Base-by-base conservation (phyloP, 2,888 invertebrate species). In the Stenichneumon culpator region DNA sequence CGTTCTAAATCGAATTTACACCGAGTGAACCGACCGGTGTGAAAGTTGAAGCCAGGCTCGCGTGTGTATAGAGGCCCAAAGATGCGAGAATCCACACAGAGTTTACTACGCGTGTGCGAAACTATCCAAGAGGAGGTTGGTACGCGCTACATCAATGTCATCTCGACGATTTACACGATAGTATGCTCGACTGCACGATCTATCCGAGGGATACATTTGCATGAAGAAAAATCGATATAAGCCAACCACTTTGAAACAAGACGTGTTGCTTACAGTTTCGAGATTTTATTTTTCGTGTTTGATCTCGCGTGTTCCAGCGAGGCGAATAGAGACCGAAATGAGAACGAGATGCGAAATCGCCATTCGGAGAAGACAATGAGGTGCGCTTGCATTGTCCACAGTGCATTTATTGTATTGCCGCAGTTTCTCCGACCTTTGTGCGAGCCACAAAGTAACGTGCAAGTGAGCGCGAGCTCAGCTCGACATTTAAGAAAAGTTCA, bases 1-100 rank as follows among this genome's bases (percentile, higher is more conserved):
- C 82, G 84, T 86, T 86, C 86, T 83, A 87, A 87, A 87, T 87
- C 86, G 86, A 87, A 87, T 88, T 87, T 87, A 83, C 79, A 78
- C 79, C 74, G 77, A 69, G 54, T 69, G 47, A 78, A 72, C 63
- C 60, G 63, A 74, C 25, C 68, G 79, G 77, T 86, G 84, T 83
- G 81, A 87, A 87, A 87, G 87, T 87, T 83, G 77, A 84, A 73
- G 79, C 47, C 47, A 22, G 7, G 63, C 63, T 82, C 63, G 69
- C 50, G 57, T 52, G 50, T 36, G 54, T 57, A 57, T 32, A 25
- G 32, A n/a, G 28, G 19, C 19, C 36, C 19, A 67, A n/a, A 28
- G 63, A 63, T 32, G 22, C 32, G 32, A 16, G 63, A 63, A 63
- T 63, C 16, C 63, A 63, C 63, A 28, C 6, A 11, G 63, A 28